Percentiles rank a stretch among this genome's conserved stretches.
Evolutionary conservation across 2,888 invertebrate genomes (phyloP).

Genomic region (Rhabditoides inermis): DNA sequence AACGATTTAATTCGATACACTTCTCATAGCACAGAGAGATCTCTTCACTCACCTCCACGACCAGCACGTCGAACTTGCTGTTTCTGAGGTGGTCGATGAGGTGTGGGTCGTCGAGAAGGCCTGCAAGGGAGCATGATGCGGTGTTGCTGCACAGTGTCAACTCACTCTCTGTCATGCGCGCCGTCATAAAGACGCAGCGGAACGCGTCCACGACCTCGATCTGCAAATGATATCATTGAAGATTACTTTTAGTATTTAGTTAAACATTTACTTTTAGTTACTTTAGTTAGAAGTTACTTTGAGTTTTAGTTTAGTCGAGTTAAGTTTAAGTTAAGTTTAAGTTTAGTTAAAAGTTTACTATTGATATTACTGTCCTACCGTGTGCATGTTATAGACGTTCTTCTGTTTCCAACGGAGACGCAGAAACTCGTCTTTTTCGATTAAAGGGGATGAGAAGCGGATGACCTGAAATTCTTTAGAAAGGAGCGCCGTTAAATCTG

Average conservation of each 20-base stretch:
- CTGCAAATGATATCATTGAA: too few species aligned
- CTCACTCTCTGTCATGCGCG: slow-evolving; percentile 6
- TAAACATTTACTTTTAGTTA: too few species aligned
- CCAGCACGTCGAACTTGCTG: slow-evolving; percentile 10
- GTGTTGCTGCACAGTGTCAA: not conserved
- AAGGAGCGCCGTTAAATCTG: too few species aligned
- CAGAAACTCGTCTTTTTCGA: slow-evolving; percentile 1
- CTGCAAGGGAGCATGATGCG: slow-evolving; percentile 1
- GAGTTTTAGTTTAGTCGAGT: too few species aligned
- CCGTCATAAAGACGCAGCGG: too few species aligned
- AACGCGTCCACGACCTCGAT: too few species aligned
- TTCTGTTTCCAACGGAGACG: slow-evolving; percentile 12
- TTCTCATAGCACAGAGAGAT: too few species aligned
- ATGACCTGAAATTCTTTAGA: not conserved
- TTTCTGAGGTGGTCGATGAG: slow-evolving; percentile 6
- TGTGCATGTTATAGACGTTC: slow-evolving; percentile 12
- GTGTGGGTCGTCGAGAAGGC: slow-evolving; percentile 8
- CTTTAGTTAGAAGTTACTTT: too few species aligned
- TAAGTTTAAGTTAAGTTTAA: too few species aligned
- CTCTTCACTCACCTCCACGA: slow-evolving; percentile 18
- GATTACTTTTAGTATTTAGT: too few species aligned
- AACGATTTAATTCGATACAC: too few species aligned
- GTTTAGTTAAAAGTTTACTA: too few species aligned
- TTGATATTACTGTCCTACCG: slow-evolving; percentile 14
- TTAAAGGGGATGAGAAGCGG: not conserved